Evolutionary conservation across 2,888 invertebrate genomes (phyloP).

Genomic region (Matsumyia berberina): DNA sequence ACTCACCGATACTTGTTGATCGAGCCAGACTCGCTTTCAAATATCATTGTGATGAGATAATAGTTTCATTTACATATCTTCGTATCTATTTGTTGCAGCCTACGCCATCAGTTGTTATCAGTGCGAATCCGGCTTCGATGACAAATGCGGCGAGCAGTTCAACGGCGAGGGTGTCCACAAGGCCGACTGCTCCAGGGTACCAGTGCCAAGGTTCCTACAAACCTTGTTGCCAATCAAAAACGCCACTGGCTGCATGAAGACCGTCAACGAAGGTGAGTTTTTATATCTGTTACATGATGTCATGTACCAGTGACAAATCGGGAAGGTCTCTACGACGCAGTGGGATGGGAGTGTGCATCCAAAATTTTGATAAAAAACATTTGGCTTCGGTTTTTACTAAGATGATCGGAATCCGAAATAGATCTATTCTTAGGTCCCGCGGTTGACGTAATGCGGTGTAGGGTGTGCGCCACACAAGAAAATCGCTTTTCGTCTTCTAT

Average conservation of each 20-base stretch:
- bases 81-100: constrained; percentile 78
- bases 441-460: constrained; percentile 61
- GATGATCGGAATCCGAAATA: constrained; percentile 45
- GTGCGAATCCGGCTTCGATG: constrained; percentile 80
- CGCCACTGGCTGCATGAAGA: constrained; percentile 83
- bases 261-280: constrained; percentile 81
- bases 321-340: constrained; percentile 18
- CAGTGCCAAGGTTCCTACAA: constrained; percentile 81
- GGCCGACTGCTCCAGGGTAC: constrained; percentile 79
- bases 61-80: constrained; percentile 6
- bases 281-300: constrained; percentile 62
- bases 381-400: constrained; percentile 16
- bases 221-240: constrained; percentile 78
- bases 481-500: constrained; percentile 2
- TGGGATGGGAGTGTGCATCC: constrained; percentile 1
- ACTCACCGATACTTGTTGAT: constrained; percentile 8
- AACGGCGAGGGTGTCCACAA: constrained; percentile 79
- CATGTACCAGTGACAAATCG: constrained; percentile 30
- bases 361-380: background rate
- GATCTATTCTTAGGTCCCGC: constrained; percentile 56
- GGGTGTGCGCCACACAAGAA: constrained; percentile 44
- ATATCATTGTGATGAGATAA: constrained; percentile 3
- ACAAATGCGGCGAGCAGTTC: constrained; percentile 82
- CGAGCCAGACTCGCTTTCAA: background rate
- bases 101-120: constrained; percentile 82